Conservation (phyloP, 1,140 invertebrate genomes). For the Pomacea maculata region DNA sequence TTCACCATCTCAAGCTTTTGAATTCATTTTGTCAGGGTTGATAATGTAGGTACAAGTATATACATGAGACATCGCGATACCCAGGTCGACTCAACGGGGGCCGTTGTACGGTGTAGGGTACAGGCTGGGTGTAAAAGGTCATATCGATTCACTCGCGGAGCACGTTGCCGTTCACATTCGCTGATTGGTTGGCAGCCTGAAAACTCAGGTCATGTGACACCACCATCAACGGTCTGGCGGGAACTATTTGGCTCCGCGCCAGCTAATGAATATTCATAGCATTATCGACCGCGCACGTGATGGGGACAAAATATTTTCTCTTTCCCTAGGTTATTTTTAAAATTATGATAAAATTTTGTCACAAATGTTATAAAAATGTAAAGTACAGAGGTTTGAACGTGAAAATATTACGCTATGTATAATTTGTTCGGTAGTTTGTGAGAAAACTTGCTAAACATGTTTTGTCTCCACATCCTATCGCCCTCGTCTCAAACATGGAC, state of each 20-base stretch:
- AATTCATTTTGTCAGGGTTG: too few species aligned
- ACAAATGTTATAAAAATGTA: background rate
- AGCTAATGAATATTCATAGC: conserved; percentile 28
- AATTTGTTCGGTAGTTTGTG: background rate
- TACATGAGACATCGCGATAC: too few species aligned
- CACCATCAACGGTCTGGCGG: conserved; percentile 33
- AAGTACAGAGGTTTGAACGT: background rate
- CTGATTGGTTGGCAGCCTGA: conserved; percentile 1
- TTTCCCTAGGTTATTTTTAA: background rate
- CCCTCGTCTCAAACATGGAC: conserved; percentile 27
- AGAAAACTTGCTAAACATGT: conserved; percentile 17
- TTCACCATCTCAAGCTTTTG: too few species aligned
- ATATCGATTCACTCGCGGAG: conserved; percentile 22
- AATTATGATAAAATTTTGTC: background rate
- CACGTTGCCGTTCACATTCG: background rate
- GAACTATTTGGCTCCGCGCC: conserved; percentile 35
- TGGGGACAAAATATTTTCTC: conserved; percentile 20
- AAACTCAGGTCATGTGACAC: conserved; percentile 26
- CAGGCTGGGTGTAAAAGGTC: background rate
- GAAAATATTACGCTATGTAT: background rate
- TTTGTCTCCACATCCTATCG: background rate
- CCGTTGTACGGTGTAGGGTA: background rate
- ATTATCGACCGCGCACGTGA: conserved; percentile 16
- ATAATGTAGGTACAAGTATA: too few species aligned
- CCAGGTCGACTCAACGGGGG: too few species aligned